phyloP scores from a whole-genome alignment of 2,888 invertebrate genomes.

The Linnaemya tessellans region DNA sequence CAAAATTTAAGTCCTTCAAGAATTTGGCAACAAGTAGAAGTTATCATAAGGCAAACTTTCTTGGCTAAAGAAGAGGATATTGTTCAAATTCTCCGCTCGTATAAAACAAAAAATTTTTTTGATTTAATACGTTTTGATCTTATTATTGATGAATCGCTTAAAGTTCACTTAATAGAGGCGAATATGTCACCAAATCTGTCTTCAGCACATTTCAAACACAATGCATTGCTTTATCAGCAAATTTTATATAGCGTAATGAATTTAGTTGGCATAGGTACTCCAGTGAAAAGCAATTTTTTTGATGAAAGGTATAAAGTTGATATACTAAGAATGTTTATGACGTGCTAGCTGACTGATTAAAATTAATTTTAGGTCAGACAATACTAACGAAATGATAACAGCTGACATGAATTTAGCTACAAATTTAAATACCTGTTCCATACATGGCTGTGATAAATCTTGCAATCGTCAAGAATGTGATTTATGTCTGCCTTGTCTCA shows the following conservation, averaged over 20 bases:
- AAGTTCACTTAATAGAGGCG: constrained; percentile 95
- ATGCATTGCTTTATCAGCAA: constrained; percentile 95
- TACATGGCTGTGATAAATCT: constrained; percentile 84
- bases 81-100: constrained; percentile 85
- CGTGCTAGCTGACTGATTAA: no score
- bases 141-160: constrained; percentile 93
- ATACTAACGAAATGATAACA: constrained; percentile 87
- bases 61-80: constrained; percentile 89
- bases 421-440: constrained; percentile 87
- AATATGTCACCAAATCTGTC: constrained; percentile 99
- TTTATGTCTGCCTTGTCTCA: constrained; percentile 91
- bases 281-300: constrained; percentile 83
- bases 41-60: constrained; percentile 89
- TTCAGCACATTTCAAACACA: constrained; percentile 95
- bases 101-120: constrained; percentile 89
- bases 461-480: constrained; percentile 89
- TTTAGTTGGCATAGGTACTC: constrained; percentile 89
- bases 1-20: constrained; percentile 88
- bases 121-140: constrained; percentile 98
- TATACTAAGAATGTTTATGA: no score
- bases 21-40: constrained; percentile 92
- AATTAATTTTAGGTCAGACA: constrained; percentile 83
- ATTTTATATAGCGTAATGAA: constrained; percentile 93
- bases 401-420: constrained; percentile 91
- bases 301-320: background rate